Evolutionary conservation across 1,140 invertebrate species (phyloP).

Genomic region (Lordiphosa mommai): DNA sequence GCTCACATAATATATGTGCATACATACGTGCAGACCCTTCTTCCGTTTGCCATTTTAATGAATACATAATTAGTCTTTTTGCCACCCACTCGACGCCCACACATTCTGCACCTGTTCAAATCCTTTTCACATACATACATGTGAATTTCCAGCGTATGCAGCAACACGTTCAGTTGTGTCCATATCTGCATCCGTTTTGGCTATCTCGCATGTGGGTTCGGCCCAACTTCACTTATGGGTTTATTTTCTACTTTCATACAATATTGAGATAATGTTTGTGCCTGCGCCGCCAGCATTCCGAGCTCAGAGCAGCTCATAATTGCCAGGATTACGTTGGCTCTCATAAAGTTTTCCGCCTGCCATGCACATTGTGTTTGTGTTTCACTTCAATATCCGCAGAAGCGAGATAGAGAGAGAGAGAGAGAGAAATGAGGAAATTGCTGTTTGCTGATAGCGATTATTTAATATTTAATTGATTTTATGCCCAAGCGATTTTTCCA

Average conservation of each 20-base stretch:
- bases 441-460: conserved; percentile 69
- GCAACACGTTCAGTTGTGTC: conserved; percentile 27
- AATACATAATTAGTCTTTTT: conserved; percentile 77
- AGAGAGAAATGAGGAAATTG: conserved; percentile 33
- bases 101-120: conserved; percentile 43
- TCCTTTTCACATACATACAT: conserved; percentile 32
- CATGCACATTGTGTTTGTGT: conserved; percentile 56
- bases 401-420: not conserved
- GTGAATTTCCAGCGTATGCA: conserved; percentile 42
- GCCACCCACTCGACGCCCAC: conserved; percentile 17
- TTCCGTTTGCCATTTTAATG: conserved; percentile 71
- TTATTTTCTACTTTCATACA: conserved; percentile 56
- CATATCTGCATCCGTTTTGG: conserved; percentile 3
- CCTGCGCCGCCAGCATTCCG: not conserved
- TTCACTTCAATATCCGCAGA: conserved; percentile 33
- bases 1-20: not conserved
- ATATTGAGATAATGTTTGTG: conserved; percentile 70
- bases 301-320: conserved; percentile 44
- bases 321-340: conserved; percentile 62
- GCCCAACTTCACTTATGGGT: conserved; percentile 47
- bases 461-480: conserved; percentile 76
- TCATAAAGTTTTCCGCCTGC: conserved; percentile 50
- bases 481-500: conserved; percentile 48
- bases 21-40: conserved; percentile 8
- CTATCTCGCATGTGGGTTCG: conserved; percentile 27